Base-by-base conservation (phyloP, 2,888 invertebrate genomes). In the Xestobium rufovillosum region DNA sequence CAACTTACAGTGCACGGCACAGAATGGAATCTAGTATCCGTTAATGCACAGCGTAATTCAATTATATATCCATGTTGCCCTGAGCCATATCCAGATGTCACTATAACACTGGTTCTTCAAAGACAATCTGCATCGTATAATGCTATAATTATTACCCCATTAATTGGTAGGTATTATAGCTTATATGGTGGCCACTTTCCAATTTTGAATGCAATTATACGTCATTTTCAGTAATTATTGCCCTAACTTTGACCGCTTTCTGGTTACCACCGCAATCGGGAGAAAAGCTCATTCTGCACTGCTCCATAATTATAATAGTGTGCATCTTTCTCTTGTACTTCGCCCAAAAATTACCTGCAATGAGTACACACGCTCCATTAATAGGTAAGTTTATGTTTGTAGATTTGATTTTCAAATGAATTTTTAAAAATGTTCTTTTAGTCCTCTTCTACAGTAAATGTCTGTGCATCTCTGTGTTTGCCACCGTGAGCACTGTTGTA, bases 181-280 rank as follows among this genome's bases (percentile, higher is more conserved):
- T 10, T 34, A 30, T 26, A 19, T n/a, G 23, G n/a, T 8, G 23
- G 23, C 23, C 12, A 25, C 12, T 32, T 17, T 33, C n/a, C n/a
- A n/a, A n/a, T n/a, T n/a, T 27, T 15, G 11, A 3, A 10, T 31
- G 15, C 32, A 19, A 23, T 39, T 38, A 35, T 31, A 27, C 41
- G 12, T 59, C 60, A 47, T 19, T 19, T 19, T 19, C 63, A 67
- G 78, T 76, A 36, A 71, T 80, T 35, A 70, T 78, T 3, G 54
- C 77, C 10, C 53, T 81, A 51, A 75, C 74, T 1, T 60, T 82
- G 28, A 60, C 73, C 10, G 67, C 68, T 2, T 82, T 81, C 57
- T 77, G 77, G 76, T 51, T 81, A 30, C 79, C 80, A 1, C 76
- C 80, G 0, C 72, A 75, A 48, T 72, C 78, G 47, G 76, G 75